These are phyloP conservation scores for Pedetes capensis DNA, from an alignment of 2,113 vertebrate species.

Conservation along the genomic window DNA sequence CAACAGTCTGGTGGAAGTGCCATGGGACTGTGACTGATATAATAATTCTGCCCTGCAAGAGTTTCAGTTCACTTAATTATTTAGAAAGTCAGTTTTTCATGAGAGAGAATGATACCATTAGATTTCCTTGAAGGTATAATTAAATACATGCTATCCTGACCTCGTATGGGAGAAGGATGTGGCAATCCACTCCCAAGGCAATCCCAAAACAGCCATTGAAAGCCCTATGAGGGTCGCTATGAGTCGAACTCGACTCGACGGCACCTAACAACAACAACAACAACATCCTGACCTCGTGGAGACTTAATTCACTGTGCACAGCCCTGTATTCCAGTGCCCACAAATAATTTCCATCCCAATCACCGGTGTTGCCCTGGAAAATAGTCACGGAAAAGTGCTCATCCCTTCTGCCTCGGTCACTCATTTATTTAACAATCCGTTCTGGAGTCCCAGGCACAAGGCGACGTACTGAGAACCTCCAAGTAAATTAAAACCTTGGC, in stretches of 20 bases:
- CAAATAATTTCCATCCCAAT: constrained; percentile 45
- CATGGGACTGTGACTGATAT: background rate
- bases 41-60: constrained; percentile 21
- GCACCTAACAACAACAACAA: too few species aligned
- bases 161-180: too few species aligned
- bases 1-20: background rate
- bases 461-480: background rate
- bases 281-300: background rate
- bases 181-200: too few species aligned
- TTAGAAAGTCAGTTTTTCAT: constrained; percentile 39
- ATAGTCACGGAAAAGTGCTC: background rate
- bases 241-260: too few species aligned
- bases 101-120: background rate
- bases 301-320: constrained; percentile 28
- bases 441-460: background rate
- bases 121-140: constrained; percentile 3
- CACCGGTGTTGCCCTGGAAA: constrained; percentile 47
- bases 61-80: constrained; percentile 62
- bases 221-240: too few species aligned
- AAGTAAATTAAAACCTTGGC: background rate
- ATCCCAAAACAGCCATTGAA: too few species aligned
- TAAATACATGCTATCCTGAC: background rate
- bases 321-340: background rate
- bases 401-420: background rate
- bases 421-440: constrained; percentile 24